phyloP scores from a whole-genome alignment of 2,113 vertebrate species.

The Coptodon bakossiorum region DNA sequence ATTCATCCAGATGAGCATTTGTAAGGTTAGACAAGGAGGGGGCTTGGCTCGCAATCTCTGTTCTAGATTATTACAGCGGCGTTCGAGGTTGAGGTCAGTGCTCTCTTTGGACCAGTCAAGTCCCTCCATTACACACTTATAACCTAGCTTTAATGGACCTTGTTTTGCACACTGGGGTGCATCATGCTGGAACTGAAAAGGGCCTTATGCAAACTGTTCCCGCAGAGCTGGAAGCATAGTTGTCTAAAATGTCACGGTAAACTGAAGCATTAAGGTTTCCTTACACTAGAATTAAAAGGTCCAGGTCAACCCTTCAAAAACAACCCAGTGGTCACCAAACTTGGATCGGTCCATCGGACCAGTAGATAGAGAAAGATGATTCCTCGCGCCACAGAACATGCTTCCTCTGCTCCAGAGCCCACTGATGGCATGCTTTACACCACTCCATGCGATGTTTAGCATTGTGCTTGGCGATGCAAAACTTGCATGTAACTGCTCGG shows the following conservation, averaged over 20 bases:
- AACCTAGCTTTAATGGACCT: background rate
- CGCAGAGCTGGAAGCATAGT: rapidly evolving
- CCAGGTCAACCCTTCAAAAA: background rate
- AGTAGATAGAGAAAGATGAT: background rate
- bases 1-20: background rate
- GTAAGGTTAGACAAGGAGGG: background rate
- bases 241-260: background rate
- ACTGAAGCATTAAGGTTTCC: background rate
- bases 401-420: background rate
- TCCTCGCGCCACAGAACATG: rapidly evolving
- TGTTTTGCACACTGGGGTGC: background rate
- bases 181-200: background rate
- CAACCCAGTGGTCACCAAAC: rapidly evolving
- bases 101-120: background rate
- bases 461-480: rapidly evolving
- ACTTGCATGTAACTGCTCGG: background rate
- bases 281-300: background rate
- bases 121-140: background rate
- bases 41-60: background rate
- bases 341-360: rapidly evolving
- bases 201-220: background rate
- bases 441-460: background rate
- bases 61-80: background rate
- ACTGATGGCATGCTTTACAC: background rate
- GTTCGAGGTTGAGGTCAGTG: background rate